A percentile compares a stretch with the other conserved stretches of the same genome.
These are phyloP conservation scores for Maconellicoccus hirsutus DNA, from an alignment of 1,140 invertebrate genomes.

Conservation along the genomic window DNA sequence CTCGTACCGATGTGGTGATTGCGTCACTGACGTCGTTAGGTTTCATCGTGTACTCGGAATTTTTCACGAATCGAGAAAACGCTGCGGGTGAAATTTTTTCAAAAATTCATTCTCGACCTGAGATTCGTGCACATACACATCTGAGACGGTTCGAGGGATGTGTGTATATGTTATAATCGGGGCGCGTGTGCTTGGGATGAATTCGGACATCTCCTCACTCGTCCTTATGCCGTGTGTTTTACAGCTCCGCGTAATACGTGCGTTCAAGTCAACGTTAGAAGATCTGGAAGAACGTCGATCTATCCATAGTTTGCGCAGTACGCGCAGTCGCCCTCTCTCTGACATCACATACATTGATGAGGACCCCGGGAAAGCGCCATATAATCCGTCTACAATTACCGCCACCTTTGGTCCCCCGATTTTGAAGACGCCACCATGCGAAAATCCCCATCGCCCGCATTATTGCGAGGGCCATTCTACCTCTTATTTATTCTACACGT, in stretches of 20 bases:
- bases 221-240: constrained; percentile 41
- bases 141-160: too few relatives aligned
- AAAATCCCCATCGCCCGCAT: constrained; percentile 34
- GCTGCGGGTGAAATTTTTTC: too few relatives aligned
- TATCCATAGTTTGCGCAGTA: constrained; percentile 92
- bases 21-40: too few relatives aligned
- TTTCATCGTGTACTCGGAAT: too few relatives aligned
- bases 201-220: constrained; percentile 17
- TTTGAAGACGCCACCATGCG: constrained; percentile 33
- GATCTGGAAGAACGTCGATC: constrained; percentile 97
- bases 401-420: constrained; percentile 35
- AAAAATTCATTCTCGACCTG: too few relatives aligned
- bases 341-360: constrained; percentile 90
- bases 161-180: neutral
- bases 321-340: constrained; percentile 69
- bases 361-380: constrained; percentile 42
- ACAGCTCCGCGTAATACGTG: constrained; percentile 99
- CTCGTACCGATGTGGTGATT: too few relatives aligned
- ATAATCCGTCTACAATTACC: constrained; percentile 12
- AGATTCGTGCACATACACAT: too few relatives aligned
- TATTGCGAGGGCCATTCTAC: constrained; percentile 27
- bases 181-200: constrained; percentile 18
- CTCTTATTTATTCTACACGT: constrained; percentile 33
- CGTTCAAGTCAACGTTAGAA: constrained; percentile 99
- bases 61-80: too few relatives aligned